Evolutionary conservation across 2,888 invertebrate species (phyloP).

Genomic region (Ichneumoninae sp.): DNA sequence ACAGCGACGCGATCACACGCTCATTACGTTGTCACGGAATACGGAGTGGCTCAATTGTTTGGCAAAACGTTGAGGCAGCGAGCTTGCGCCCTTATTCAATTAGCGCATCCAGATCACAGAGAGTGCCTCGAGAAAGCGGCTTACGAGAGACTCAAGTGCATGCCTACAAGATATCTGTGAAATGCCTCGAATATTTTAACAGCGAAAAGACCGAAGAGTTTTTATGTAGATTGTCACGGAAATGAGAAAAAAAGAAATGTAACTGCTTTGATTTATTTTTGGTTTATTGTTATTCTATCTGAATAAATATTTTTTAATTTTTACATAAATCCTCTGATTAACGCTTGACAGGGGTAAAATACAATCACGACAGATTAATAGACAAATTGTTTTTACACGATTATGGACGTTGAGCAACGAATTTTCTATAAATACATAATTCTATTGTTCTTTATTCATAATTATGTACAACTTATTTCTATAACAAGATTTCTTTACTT

Average conservation of each 20-base stretch:
- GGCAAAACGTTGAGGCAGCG: conserved; percentile 88
- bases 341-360: too few species aligned
- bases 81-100: conserved; percentile 88
- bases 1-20: conserved; percentile 88
- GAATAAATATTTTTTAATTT: too few species aligned
- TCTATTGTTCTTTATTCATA: conserved; percentile 29
- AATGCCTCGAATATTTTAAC: background rate
- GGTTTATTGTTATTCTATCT: too few species aligned
- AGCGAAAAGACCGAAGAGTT: background rate
- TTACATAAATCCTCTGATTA: too few species aligned
- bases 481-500: conserved; percentile 10
- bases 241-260: conserved; percentile 1
- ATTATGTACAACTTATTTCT: conserved; percentile 55
- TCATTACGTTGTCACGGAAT: conserved; percentile 89
- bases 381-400: conserved; percentile 12
- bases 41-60: conserved; percentile 88
- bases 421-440: conserved; percentile 8
- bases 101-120: conserved; percentile 88
- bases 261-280: too few species aligned
- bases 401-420: conserved; percentile 27
- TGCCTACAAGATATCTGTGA: conserved; percentile 75
- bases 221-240: background rate
- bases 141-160: conserved; percentile 86
- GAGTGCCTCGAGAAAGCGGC: conserved; percentile 88
- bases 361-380: background rate